Conservation (phyloP, 2,113 vertebrate genomes). For the Sinocyclocheilus anshuiensis region DNA sequence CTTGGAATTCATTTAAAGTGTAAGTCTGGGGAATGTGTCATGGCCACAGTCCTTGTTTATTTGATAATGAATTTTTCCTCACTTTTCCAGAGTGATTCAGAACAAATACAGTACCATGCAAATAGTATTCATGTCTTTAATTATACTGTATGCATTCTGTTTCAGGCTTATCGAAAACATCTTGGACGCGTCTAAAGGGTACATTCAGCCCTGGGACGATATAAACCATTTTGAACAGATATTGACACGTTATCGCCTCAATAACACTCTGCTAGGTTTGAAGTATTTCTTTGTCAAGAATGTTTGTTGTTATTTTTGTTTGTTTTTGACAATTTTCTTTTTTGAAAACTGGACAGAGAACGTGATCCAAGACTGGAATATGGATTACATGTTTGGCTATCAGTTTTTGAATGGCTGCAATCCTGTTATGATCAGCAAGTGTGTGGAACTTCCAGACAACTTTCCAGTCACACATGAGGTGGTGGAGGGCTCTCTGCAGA, state of each 20-base stretch:
- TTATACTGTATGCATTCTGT: neutral
- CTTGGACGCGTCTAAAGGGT: conserved; percentile 68
- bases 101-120: no score
- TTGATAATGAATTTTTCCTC: neutral
- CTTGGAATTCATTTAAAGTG: conserved; percentile 93
- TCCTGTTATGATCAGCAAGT: no score
- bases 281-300: neutral
- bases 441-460: conserved; percentile 79
- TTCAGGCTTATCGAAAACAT: conserved; percentile 84
- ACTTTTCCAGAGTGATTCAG: neutral
- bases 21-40: conserved; percentile 70
- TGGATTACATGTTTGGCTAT: no score
- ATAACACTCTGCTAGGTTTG: conserved; percentile 89
- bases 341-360: conserved; percentile 79
- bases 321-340: neutral
- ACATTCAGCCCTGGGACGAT: conserved; percentile 92
- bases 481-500: conserved; percentile 89
- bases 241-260: conserved; percentile 82
- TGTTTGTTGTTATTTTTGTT: neutral
- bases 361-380: conserved; percentile 76
- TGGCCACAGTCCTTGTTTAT: neutral
- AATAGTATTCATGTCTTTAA: neutral
- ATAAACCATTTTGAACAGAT: conserved; percentile 92
- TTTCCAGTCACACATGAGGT: conserved; percentile 89
- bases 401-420: no score